These are phyloP conservation scores for Poecile montanus DNA, from an alignment of 2,797 vertebrate genomes.

Conservation along the genomic window DNA sequence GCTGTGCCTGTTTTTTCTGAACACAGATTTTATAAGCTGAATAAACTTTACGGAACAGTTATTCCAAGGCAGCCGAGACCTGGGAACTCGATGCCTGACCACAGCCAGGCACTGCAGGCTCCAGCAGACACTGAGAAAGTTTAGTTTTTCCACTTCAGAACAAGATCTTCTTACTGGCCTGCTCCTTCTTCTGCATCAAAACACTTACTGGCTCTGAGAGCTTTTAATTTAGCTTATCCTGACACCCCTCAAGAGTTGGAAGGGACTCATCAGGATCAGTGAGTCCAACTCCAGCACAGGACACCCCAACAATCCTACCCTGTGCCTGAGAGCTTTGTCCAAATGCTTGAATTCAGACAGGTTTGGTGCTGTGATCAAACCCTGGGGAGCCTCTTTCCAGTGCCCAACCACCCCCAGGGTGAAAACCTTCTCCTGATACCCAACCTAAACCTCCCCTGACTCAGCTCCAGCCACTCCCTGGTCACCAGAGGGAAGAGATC, in stretches of 20 bases:
- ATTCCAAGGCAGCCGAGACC: constrained; percentile 8
- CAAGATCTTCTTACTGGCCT: not conserved
- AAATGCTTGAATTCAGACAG: not conserved
- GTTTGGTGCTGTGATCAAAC: not conserved
- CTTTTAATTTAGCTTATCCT: not conserved
- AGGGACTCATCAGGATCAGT: not conserved
- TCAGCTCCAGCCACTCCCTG: not conserved
- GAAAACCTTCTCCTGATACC: not conserved
- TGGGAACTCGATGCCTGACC: constrained; percentile 5
- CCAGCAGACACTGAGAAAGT: not conserved
- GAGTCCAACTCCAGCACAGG: not conserved
- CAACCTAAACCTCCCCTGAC: not conserved
- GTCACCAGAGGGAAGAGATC: rapidly evolving
- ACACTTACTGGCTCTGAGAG: not conserved
- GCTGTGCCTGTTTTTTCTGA: constrained; percentile 12
- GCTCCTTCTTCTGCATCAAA: not conserved
- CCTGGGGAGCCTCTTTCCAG: not conserved
- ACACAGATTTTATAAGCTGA: constrained; percentile 26
- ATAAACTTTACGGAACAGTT: constrained; percentile 25
- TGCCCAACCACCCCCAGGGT: not conserved
- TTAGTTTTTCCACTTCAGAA: not conserved
- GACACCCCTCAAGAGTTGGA: not conserved
- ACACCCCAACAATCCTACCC: not conserved
- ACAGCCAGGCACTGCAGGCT: constrained; percentile 16
- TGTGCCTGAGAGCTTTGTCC: not conserved